Conservation (phyloP, 2,888 invertebrate genomes). For the Norana najaformis region DNA sequence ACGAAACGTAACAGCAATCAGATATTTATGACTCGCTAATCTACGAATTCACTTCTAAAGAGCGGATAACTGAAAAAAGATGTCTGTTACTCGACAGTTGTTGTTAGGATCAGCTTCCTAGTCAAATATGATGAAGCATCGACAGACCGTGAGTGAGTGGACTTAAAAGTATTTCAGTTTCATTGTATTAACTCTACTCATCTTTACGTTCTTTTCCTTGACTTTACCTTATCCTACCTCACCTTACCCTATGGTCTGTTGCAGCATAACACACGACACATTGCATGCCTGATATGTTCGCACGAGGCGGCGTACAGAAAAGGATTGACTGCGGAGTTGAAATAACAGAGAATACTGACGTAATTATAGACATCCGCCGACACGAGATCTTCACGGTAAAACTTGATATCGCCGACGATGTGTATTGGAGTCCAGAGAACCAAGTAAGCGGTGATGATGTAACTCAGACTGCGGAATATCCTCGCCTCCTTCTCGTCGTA, state of each 20-base stretch:
- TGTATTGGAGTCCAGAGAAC: conserved; percentile 45
- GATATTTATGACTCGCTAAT: too few species aligned
- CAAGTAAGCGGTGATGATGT: conserved; percentile 42
- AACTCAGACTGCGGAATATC: conserved; percentile 40
- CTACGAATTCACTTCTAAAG: too few species aligned
- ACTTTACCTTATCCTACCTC: background rate
- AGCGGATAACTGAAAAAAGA: too few species aligned
- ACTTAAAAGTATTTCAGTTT: too few species aligned
- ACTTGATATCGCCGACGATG: conserved; percentile 43
- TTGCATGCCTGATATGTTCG: conserved; percentile 38
- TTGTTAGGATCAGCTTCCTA: too few species aligned
- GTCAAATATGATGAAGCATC: too few species aligned
- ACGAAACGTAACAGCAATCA: too few species aligned
- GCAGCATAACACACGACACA: background rate
- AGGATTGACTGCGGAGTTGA: conserved; percentile 45
- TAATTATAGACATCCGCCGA: conserved; percentile 36
- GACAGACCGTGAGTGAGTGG: too few species aligned
- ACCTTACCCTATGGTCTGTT: background rate
- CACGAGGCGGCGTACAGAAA: conserved; percentile 44
- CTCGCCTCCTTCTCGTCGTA: conserved; percentile 39
- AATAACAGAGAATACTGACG: conserved; percentile 44
- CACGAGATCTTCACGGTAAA: conserved; percentile 35
- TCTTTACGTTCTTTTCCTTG: too few species aligned
- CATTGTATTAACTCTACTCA: too few species aligned
- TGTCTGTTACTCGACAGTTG: too few species aligned